A percentile compares a stretch with the other conserved stretches of the same genome.
Evolutionary conservation across 2,113 vertebrate species (phyloP).

Genomic region (Acrocephalus arundinaceus): DNA sequence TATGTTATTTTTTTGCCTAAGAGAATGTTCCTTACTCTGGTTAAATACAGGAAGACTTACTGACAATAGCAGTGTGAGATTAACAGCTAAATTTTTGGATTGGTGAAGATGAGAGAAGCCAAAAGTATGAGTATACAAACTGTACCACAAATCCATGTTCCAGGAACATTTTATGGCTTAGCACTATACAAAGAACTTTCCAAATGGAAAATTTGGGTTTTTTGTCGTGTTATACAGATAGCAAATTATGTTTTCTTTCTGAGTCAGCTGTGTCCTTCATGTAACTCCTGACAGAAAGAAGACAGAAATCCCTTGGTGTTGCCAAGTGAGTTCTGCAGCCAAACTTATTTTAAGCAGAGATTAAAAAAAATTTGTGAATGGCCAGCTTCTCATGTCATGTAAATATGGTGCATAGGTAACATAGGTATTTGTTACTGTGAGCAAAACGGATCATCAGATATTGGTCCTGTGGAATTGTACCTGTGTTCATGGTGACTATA

Average conservation of each 20-base stretch:
- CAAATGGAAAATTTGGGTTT: background rate
- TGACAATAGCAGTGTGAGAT: background rate
- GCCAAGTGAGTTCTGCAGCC: background rate
- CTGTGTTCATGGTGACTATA: background rate
- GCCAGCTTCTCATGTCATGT: background rate
- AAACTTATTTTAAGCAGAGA: background rate
- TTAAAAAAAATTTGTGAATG: background rate
- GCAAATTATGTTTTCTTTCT: background rate
- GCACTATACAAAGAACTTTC: background rate
- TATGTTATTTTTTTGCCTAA: background rate
- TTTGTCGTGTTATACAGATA: background rate
- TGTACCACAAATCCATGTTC: background rate
- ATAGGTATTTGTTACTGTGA: background rate
- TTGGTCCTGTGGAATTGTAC: background rate
- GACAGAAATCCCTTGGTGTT: background rate
- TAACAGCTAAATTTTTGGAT: background rate
- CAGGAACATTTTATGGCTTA: background rate
- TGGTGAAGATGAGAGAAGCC: background rate
- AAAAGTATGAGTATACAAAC: background rate
- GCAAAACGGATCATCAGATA: background rate
- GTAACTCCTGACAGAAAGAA: background rate
- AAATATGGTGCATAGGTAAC: background rate
- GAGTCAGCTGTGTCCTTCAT: background rate
- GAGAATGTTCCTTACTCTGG: background rate
- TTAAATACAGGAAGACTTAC: background rate